These are phyloP conservation scores for Coregonus ussuriensis DNA, from an alignment of 2,797 vertebrate species.

Conservation along the genomic window DNA sequence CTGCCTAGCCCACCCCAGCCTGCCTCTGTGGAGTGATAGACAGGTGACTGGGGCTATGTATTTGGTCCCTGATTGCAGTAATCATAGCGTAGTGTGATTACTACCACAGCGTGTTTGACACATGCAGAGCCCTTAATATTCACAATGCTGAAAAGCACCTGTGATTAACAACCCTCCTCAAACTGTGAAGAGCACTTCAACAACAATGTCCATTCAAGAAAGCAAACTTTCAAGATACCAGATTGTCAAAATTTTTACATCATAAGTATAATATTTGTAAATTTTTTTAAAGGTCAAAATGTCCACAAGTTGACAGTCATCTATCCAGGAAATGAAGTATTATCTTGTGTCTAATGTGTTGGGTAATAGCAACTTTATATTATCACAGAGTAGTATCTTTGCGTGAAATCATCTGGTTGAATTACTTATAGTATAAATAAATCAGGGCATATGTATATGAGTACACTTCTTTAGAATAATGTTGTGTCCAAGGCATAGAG, in stretches of 20 bases:
- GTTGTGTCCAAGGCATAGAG: too few relatives aligned
- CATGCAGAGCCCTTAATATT: neutral
- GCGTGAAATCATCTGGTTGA: too few relatives aligned
- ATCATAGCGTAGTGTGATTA: slow-evolving; percentile 35
- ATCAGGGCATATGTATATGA: too few relatives aligned
- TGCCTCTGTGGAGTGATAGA: slow-evolving; percentile 6
- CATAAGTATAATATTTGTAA: too few relatives aligned
- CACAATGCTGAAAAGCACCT: slow-evolving; percentile 4
- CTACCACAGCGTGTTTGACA: slow-evolving; percentile 3
- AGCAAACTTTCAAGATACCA: neutral
- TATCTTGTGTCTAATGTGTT: too few relatives aligned
- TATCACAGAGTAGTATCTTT: too few relatives aligned
- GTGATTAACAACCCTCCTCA: slow-evolving; percentile 1
- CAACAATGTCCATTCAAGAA: neutral
- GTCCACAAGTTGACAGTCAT: too few relatives aligned
- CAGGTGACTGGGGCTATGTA: slow-evolving; percentile 29
- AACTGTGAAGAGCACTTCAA: neutral
- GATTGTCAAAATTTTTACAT: too few relatives aligned
- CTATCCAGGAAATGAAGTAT: too few relatives aligned
- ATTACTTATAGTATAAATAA: too few relatives aligned
- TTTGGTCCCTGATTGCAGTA: slow-evolving; percentile 33
- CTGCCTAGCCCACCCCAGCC: neutral
- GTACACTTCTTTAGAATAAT: too few relatives aligned
- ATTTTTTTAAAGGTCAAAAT: neutral
- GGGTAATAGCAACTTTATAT: too few relatives aligned